Evolutionary conservation across 2,113 vertebrate genomes (phyloP).

Genomic region (Mungos mungo): DNA sequence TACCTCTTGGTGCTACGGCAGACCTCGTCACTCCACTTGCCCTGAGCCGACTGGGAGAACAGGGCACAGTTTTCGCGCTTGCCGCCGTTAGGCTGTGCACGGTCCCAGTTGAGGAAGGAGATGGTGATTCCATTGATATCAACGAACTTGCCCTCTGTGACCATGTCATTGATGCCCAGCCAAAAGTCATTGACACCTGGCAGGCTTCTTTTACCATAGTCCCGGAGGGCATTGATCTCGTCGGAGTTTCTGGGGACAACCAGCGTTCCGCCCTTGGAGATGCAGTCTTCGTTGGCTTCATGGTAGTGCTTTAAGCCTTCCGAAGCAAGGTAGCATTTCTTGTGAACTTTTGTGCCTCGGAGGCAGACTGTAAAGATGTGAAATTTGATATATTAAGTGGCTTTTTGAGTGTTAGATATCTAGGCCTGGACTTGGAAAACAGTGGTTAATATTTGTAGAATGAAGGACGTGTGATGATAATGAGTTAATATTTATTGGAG

Average conservation of each 20-base stretch:
- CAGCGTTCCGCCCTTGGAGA: conserved; percentile 94
- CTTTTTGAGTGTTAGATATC: not conserved
- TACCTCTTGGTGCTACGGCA: conserved; percentile 94
- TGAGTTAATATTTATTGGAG: not conserved
- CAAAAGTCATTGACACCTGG: conserved; percentile 91
- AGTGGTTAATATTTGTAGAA: not conserved
- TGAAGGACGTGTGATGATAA: not conserved
- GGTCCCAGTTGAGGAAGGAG: conserved; percentile 94
- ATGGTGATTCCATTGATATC: conserved; percentile 93
- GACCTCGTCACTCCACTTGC: conserved; percentile 95
- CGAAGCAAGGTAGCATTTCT: conserved; percentile 94
- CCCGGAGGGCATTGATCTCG: conserved; percentile 90
- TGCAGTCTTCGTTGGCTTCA: conserved; percentile 97
- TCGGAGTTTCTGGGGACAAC: conserved; percentile 90
- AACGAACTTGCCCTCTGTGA: conserved; percentile 93
- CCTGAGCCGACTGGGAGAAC: conserved; percentile 90
- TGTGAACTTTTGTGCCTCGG: conserved; percentile 93
- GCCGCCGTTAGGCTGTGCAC: conserved; percentile 92
- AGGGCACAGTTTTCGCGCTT: conserved; percentile 94
- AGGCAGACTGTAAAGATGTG: conserved; percentile 93
- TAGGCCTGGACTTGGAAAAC: not conserved
- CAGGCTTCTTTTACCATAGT: conserved; percentile 91
- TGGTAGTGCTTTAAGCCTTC: conserved; percentile 93
- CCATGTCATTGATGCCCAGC: conserved; percentile 95
- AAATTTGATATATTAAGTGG: not conserved